Conservation (phyloP, 2,888 invertebrate genomes). For the Hirtodrosophila confusa region DNA sequence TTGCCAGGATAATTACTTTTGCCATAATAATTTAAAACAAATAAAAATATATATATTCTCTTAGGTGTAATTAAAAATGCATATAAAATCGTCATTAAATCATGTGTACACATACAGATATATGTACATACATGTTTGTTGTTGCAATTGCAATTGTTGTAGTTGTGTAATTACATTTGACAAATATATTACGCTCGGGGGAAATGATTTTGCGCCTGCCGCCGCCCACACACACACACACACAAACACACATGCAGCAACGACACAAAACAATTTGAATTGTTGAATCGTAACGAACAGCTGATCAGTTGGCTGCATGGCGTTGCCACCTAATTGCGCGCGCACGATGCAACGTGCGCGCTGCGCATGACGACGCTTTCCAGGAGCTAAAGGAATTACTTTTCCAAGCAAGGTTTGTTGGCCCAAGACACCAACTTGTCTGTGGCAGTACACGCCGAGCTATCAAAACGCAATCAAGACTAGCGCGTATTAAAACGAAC, state of each 20-base stretch:
- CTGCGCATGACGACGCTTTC: constrained; percentile 64
- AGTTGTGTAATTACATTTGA: constrained; percentile 61
- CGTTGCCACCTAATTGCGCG: constrained; percentile 62
- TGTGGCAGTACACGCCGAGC: constrained; percentile 71
- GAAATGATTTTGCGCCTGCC: constrained; percentile 27
- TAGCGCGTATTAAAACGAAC: constrained; percentile 37
- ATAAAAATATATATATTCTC: constrained; percentile 32
- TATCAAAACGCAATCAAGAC: constrained; percentile 58
- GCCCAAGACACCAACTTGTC: constrained; percentile 25
- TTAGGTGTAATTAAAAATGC: constrained; percentile 31
- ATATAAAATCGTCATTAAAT: background rate
- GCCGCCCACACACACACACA: constrained; percentile 4
- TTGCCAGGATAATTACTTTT: constrained; percentile 46
- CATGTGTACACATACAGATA: constrained; percentile 12
- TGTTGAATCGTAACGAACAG: constrained; percentile 54
- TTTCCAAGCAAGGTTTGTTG: constrained; percentile 54
- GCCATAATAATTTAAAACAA: constrained; percentile 46
- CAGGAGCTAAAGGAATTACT: constrained; percentile 42
- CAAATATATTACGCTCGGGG: constrained; percentile 55
- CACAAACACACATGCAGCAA: constrained; percentile 5
- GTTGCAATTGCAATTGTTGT: constrained; percentile 38
- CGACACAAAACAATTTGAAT: constrained; percentile 29
- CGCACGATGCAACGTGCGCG: constrained; percentile 23
- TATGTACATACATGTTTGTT: no score
- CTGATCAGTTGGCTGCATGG: constrained; percentile 36